phyloP scores from a whole-genome alignment of 2,888 invertebrate genomes.

The Minunthozetes semirufus region DNA sequence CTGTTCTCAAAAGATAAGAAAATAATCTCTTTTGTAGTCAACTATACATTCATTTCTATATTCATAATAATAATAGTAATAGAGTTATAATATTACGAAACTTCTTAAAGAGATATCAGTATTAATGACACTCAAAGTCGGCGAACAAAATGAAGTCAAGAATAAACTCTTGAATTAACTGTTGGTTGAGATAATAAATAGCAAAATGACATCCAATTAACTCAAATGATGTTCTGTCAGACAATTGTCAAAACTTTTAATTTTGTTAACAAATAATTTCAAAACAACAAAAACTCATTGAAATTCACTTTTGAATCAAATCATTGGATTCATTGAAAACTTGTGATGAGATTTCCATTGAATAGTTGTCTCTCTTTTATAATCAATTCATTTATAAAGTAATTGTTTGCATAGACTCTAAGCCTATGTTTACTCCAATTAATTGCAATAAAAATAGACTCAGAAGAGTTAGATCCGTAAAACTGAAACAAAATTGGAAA shows the following conservation, averaged over 20 bases:
- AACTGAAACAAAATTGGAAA: too few species aligned
- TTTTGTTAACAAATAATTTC: background rate
- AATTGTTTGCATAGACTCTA: too few species aligned
- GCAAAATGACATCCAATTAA: constrained; percentile 23
- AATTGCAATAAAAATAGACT: too few species aligned
- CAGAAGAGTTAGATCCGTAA: too few species aligned
- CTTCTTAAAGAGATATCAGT: background rate
- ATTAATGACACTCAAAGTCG: background rate
- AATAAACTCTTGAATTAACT: background rate
- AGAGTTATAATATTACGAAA: background rate
- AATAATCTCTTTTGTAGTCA: too few species aligned
- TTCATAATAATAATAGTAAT: too few species aligned
- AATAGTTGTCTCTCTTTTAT: too few species aligned
- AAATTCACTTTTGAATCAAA: background rate
- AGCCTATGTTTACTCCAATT: too few species aligned
- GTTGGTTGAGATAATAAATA: background rate
- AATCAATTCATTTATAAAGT: too few species aligned
- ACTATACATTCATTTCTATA: too few species aligned
- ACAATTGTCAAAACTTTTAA: background rate
- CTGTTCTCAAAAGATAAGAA: too few species aligned
- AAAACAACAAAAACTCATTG: background rate
- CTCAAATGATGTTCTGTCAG: background rate
- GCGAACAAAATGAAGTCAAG: background rate
- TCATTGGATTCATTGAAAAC: background rate
- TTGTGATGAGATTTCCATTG: too few species aligned